These are phyloP conservation scores for Pollenia griseotomentosa DNA, from an alignment of 2,888 invertebrate genomes.

Conservation along the genomic window DNA sequence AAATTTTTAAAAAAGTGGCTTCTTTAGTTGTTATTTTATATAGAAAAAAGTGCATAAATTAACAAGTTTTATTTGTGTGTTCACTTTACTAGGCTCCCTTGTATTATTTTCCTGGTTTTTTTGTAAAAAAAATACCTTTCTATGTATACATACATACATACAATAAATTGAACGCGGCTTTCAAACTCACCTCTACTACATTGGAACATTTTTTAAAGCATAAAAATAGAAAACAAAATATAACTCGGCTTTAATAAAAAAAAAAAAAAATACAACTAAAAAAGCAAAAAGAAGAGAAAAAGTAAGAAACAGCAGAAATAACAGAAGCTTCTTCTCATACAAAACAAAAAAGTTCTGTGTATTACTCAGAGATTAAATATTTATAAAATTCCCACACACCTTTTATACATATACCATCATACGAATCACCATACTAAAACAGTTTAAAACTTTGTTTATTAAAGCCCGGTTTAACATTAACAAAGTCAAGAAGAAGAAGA, in stretches of 20 bases:
- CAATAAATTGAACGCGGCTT: constrained; percentile 56
- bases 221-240: constrained; percentile 49
- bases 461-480: constrained; percentile 64
- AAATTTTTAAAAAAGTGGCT: constrained; percentile 43
- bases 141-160: constrained; percentile 29
- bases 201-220: constrained; percentile 16
- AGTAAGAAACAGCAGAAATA: constrained; percentile 23
- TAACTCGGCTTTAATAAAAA: constrained; percentile 57
- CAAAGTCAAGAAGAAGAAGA: constrained; percentile 1
- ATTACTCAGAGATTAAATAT: constrained; percentile 59
- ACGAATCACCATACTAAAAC: neutral
- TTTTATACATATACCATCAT: constrained; percentile 22
- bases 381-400: constrained; percentile 70
- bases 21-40: constrained; percentile 33
- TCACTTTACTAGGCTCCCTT: constrained; percentile 10
- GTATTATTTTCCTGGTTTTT: constrained; percentile 39
- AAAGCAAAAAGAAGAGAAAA: constrained; percentile 23
- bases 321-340: constrained; percentile 50
- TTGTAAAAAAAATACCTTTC: constrained; percentile 38
- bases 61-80: constrained; percentile 44
- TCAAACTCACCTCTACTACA: constrained; percentile 59
- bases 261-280: constrained; percentile 36
- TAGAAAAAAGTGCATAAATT: constrained; percentile 65
- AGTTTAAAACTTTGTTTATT: constrained; percentile 36
- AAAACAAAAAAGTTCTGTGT: constrained; percentile 55